Evolutionary conservation across 2,888 invertebrate species (phyloP), one percentile per base, ranked within the genome.

Genomic region (Melanostoma scalare): DNA sequence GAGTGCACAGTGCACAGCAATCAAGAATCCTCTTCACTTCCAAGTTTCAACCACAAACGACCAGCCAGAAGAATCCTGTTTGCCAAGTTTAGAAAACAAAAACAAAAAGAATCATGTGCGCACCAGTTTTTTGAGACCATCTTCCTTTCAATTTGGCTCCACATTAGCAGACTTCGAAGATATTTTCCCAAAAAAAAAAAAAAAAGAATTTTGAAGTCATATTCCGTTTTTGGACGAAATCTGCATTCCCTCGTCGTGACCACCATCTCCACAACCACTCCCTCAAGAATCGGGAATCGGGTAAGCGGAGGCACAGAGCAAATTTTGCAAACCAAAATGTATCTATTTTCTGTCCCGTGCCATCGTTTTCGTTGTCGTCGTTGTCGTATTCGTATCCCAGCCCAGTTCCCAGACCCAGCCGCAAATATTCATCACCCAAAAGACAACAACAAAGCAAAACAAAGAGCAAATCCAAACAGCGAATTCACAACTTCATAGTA

Each of bases 141-240:
- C 44, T 40, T 55, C 30, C 10, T 42, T 67, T 48, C 40, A 36
- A 40, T 52, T 52, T 31, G 20, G 65, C 48, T 63, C 74, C 63
- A 63, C 63, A 71, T 75, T 71, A 71, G 75, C 63, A 58, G 71
- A 75, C 55, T 20, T 31, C 31, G 9, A 33, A 60, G 50, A 44
- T 67, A 30, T 60, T 58, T 80, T 48, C 61, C 58, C 61, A 31
- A 33, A 73, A 63, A 63, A 50, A 20, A 20, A 20, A 20, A 20
- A 20, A 20, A 20, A 20, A 20, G 20, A 20, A 38, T 48, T 67
- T 67, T 67, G 20, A 53, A 76, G 67, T 68, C 72, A 68, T 77
- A 56, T 68, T 78, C 73, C 73, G 69, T 78, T 82, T 82, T 78
- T 78, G 73, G 82, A 68, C 50, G 30, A 38, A 67, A 50, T 71